A percentile compares a stretch with the other conserved stretches of the same genome.
Conservation (phyloP, 2,888 invertebrate species). For the Capitulum mitella region DNA sequence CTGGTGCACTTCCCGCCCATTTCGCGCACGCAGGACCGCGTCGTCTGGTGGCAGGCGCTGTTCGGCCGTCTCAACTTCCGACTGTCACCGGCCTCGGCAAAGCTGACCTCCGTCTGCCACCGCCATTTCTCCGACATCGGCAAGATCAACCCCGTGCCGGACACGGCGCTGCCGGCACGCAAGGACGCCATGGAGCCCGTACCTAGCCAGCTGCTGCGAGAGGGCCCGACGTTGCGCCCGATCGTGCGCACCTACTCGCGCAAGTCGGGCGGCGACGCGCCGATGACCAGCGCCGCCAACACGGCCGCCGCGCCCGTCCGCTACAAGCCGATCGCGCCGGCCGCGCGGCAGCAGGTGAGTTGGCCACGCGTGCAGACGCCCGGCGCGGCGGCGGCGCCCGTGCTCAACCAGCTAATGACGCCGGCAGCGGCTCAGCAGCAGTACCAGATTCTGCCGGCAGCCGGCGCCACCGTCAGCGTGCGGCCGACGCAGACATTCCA, state of each 20-base stretch:
- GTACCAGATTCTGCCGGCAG: not conserved
- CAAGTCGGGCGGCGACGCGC: not conserved
- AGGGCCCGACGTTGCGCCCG: not conserved
- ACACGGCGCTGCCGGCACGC: not conserved
- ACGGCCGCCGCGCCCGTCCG: not conserved
- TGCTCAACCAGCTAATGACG: not conserved
- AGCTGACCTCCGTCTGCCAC: not conserved
- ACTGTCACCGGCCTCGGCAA: not conserved
- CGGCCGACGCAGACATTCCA: not conserved
- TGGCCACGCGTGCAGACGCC: not conserved
- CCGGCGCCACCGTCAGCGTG: not conserved
- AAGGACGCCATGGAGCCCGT: not conserved
- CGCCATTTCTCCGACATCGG: not conserved
- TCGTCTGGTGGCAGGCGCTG: not conserved
- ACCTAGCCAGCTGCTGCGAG: not conserved
- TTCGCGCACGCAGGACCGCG: not conserved
- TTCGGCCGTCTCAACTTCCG: not conserved
- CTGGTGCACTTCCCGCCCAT: slow-evolving; percentile 4
- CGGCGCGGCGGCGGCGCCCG: not conserved
- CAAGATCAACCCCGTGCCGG: not conserved
- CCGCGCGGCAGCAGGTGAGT: not conserved
- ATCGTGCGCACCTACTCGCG: slow-evolving; percentile 1
- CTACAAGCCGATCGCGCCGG: slow-evolving; percentile 17
- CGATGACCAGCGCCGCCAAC: not conserved
- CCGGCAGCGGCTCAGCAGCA: not conserved